Percentiles rank a stretch among this genome's conserved stretches.
These are phyloP conservation scores for Entomobrya multifasciata DNA, from an alignment of 2,888 invertebrate species.

Conservation along the genomic window DNA sequence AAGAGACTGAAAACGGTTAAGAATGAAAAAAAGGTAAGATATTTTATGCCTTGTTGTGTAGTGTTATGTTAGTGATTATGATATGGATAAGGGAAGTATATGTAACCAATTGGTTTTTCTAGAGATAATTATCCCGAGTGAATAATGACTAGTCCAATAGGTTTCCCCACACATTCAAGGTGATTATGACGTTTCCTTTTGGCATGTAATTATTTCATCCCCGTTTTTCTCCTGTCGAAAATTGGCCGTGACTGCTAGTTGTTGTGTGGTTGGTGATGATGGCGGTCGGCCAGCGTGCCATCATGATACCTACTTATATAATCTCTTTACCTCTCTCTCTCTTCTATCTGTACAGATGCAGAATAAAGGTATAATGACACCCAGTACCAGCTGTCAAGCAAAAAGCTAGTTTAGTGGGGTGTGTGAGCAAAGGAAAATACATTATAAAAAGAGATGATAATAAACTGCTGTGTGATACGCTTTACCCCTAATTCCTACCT, in stretches of 20 bases:
- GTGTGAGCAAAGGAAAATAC: slow-evolving; percentile 49
- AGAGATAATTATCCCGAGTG: slow-evolving; percentile 72
- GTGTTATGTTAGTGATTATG: neutral
- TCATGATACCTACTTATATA: slow-evolving; percentile 62
- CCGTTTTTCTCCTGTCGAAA: slow-evolving; percentile 72
- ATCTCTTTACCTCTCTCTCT: neutral
- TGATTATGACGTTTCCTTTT: slow-evolving; percentile 73
- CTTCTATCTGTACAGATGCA: slow-evolving; percentile 14
- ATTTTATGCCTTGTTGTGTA: too few relatives aligned
- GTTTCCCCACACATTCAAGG: slow-evolving; percentile 72
- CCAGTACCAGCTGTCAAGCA: slow-evolving; percentile 65
- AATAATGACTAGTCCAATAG: slow-evolving; percentile 71
- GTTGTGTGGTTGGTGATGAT: slow-evolving; percentile 25
- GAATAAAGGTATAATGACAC: slow-evolving; percentile 19
- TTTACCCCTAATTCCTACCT: neutral
- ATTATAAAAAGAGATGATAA: neutral
- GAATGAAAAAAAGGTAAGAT: neutral
- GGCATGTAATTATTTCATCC: slow-evolving; percentile 72
- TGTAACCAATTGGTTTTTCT: slow-evolving; percentile 72
- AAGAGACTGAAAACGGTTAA: slow-evolving; percentile 38
- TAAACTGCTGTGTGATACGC: neutral
- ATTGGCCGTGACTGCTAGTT: slow-evolving; percentile 69
- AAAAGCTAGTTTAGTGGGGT: slow-evolving; percentile 32
- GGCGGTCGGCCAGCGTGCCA: slow-evolving; percentile 63
- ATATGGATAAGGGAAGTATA: slow-evolving; percentile 39